Conservation (phyloP, 2,113 vertebrate genomes). For the Noturus placidus region DNA sequence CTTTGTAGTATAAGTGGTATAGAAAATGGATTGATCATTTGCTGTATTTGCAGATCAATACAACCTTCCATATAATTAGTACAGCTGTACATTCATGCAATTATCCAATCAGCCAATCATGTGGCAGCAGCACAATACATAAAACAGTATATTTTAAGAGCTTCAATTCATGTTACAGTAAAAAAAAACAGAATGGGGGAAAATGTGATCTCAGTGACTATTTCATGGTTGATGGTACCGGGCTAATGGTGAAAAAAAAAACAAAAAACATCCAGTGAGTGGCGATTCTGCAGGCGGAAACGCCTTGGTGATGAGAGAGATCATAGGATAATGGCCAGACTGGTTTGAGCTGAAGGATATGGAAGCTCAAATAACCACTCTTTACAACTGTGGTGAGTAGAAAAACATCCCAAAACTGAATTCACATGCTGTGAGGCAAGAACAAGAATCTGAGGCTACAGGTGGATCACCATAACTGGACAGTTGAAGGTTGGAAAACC, state of each 20-base stretch:
- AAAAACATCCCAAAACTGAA: neutral
- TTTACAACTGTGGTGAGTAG: neutral
- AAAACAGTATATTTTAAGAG: neutral
- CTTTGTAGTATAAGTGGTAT: too few species aligned
- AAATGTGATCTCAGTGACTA: neutral
- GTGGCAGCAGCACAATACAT: neutral
- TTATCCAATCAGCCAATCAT: neutral
- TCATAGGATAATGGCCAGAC: neutral
- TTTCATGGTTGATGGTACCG: neutral
- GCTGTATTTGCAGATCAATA: too few species aligned
- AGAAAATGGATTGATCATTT: too few species aligned
- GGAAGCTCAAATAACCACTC: neutral
- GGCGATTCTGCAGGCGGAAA: neutral
- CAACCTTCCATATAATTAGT: too few species aligned
- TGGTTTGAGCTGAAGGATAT: neutral
- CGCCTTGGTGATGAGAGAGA: neutral
- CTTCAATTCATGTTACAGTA: neutral
- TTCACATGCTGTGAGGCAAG: neutral
- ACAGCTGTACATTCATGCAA: neutral
- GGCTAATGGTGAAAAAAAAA: neutral
- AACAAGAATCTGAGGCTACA: neutral
- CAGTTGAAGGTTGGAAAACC: neutral
- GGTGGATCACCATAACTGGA: neutral
- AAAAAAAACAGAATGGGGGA: neutral
- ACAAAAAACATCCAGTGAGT: neutral